Evolutionary conservation across 2,113 vertebrate genomes (phyloP).

Genomic region (Thinocorus orbignyianus): DNA sequence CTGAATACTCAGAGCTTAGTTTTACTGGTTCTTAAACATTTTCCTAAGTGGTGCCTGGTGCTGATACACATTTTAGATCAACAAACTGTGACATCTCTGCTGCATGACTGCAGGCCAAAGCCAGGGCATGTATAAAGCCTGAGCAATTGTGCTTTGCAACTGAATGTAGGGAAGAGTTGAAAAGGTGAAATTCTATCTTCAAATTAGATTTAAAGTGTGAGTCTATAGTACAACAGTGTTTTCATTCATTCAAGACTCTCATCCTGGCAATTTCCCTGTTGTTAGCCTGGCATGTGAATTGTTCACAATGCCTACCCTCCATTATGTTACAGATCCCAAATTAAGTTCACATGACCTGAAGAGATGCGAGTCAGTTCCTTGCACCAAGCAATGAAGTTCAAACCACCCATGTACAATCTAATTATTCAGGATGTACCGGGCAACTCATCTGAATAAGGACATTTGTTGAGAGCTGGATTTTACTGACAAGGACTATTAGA

Average conservation of each 20-base stretch:
- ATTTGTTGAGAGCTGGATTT: neutral
- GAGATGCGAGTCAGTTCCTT: neutral
- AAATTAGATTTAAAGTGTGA: constrained; percentile 15
- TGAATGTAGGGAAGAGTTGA: neutral
- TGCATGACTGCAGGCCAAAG: neutral
- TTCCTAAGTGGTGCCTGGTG: neutral
- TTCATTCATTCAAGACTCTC: neutral
- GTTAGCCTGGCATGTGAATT: neutral
- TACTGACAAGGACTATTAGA: neutral
- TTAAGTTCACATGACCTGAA: neutral
- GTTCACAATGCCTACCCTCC: neutral
- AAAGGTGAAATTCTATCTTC: constrained; percentile 12
- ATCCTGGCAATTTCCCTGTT: neutral
- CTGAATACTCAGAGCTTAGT: neutral
- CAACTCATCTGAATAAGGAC: neutral
- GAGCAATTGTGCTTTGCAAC: neutral
- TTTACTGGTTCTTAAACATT: neutral
- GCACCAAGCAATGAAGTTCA: neutral
- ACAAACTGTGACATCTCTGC: neutral
- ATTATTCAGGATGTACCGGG: neutral
- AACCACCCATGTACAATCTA: neutral
- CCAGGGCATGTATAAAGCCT: neutral
- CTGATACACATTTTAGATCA: neutral
- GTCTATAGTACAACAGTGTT: neutral
- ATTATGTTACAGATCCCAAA: neutral